Evolutionary conservation across 2,113 vertebrate species (phyloP).

Genomic region (Leuciscus idus): DNA sequence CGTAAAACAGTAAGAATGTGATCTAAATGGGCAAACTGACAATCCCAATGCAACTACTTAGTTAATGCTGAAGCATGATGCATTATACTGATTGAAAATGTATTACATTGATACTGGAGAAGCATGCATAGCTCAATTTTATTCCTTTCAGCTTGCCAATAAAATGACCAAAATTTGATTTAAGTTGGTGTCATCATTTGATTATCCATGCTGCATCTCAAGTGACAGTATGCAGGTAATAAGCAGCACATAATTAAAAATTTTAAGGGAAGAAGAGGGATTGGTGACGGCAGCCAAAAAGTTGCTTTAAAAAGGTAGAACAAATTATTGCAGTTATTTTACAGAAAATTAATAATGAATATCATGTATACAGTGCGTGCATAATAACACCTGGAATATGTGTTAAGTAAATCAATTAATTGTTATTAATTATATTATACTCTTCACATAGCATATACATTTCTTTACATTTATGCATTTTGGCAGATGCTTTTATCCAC

Average conservation of each 20-base stretch:
- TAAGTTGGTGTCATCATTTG: background rate
- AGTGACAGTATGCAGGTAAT: no score
- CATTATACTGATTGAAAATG: no score
- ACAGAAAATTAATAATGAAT: background rate
- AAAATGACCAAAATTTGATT: background rate
- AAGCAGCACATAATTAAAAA: no score
- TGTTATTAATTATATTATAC: background rate
- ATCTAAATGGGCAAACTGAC: background rate
- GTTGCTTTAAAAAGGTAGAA: background rate
- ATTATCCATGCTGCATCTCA: background rate
- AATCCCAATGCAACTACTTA: background rate
- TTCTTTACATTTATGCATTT: background rate
- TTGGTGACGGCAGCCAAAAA: background rate
- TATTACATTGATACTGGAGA: no score
- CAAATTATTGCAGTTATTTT: background rate
- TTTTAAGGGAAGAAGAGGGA: background rate
- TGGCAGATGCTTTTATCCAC: background rate
- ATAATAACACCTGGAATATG: background rate
- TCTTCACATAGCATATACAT: background rate
- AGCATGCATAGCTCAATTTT: no score
- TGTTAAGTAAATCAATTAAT: background rate
- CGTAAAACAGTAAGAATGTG: background rate
- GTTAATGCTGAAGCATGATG: no score
- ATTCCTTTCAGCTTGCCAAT: no score
- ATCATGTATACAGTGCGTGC: background rate